Percentiles rank a stretch among this genome's conserved stretches.
These are phyloP conservation scores for Geopemphigus sp. DNA, from an alignment of 1,140 invertebrate genomes.

Conservation along the genomic window DNA sequence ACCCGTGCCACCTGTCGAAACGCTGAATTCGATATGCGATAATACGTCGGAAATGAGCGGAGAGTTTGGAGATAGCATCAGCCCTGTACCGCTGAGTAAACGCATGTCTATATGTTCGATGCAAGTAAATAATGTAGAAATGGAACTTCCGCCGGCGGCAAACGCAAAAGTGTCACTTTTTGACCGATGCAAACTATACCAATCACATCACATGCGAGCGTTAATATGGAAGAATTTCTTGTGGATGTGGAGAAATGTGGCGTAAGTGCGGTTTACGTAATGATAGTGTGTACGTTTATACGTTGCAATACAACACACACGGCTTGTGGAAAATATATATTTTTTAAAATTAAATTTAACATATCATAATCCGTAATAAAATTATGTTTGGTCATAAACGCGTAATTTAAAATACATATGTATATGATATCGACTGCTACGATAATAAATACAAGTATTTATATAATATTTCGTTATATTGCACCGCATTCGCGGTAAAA, in stretches of 20 bases:
- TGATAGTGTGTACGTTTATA: not conserved
- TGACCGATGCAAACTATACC: conserved; percentile 66
- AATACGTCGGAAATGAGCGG: conserved; percentile 69
- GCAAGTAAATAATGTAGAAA: conserved; percentile 35
- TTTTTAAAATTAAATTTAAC: not conserved
- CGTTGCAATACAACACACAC: not conserved
- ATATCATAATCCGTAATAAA: not conserved
- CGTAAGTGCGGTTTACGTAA: conserved; percentile 57
- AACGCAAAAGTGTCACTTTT: conserved; percentile 58
- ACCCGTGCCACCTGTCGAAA: conserved; percentile 57
- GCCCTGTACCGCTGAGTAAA: conserved; percentile 57
- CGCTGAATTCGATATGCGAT: conserved; percentile 55
- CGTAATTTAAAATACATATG: no score
- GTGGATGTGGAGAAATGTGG: conserved; percentile 87
- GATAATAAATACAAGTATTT: no score
- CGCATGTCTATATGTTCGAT: conserved; percentile 43
- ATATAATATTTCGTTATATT: no score
- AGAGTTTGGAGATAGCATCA: conserved; percentile 80
- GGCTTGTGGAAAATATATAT: not conserved
- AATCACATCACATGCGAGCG: conserved; percentile 66
- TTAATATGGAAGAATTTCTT: conserved; percentile 89
- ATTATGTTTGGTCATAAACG: not conserved
- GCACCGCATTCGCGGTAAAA: no score
- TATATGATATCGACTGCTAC: no score
- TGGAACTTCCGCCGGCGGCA: conserved; percentile 62